A percentile compares a stretch with the other conserved stretches of the same genome.
Conservation (phyloP, 2,888 invertebrate genomes). For the Eupithecia exiguata region DNA sequence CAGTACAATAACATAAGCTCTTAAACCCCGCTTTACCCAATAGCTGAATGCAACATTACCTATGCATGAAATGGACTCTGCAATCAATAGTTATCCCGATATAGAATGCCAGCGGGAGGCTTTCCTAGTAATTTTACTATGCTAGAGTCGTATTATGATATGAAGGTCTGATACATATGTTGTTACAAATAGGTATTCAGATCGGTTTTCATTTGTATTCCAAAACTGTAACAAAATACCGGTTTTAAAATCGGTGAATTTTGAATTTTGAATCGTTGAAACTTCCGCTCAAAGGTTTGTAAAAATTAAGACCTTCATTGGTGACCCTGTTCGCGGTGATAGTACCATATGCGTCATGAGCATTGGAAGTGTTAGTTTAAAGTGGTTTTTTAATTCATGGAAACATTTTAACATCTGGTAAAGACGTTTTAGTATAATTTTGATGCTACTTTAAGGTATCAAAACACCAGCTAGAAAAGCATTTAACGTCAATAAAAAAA, state of each 20-base stretch:
- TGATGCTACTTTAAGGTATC: not conserved
- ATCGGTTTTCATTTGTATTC: not conserved
- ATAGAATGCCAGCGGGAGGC: not conserved
- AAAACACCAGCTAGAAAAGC: constrained; percentile 1
- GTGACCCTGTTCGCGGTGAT: too few species aligned
- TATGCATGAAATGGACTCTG: not conserved
- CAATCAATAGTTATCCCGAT: not conserved
- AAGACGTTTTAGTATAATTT: not conserved
- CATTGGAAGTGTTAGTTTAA: too few species aligned
- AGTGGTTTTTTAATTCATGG: not conserved
- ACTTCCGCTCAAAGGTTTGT: too few species aligned
- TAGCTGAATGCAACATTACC: not conserved
- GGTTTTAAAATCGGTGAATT: too few species aligned
- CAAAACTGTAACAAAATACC: not conserved
- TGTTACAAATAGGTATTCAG: not conserved
- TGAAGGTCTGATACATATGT: too few species aligned
- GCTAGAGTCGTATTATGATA: not conserved
- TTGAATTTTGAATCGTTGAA: too few species aligned
- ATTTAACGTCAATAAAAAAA: constrained; percentile 8
- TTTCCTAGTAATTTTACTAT: not conserved
- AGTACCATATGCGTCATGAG: not conserved
- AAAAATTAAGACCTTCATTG: too few species aligned
- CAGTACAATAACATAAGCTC: not conserved
- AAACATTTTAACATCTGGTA: constrained; percentile 1
- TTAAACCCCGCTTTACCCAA: not conserved